Conservation (phyloP, 2,797 vertebrate species). For the Urocyon cinereoargenteus region DNA sequence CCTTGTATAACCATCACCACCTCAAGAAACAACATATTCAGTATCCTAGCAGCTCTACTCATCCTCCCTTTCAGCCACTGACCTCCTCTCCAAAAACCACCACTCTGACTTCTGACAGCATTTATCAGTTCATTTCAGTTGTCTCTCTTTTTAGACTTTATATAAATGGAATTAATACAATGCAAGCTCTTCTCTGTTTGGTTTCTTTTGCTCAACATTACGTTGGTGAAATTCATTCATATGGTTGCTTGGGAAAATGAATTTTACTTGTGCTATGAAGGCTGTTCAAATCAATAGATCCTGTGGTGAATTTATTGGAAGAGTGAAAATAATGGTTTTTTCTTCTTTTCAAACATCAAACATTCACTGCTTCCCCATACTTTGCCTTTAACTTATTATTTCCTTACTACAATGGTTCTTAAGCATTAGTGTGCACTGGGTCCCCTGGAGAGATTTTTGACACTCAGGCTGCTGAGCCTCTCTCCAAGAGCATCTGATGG, state of each 20-base stretch:
- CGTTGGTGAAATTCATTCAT: background rate
- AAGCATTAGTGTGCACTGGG: background rate
- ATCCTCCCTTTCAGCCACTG: no score
- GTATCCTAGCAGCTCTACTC: background rate
- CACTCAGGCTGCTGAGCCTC: background rate
- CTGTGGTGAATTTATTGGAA: slow-evolving; percentile 4
- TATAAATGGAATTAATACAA: background rate
- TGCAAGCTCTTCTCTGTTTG: background rate
- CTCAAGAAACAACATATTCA: background rate
- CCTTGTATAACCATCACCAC: background rate
- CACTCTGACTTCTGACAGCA: background rate
- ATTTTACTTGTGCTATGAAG: slow-evolving; percentile 6
- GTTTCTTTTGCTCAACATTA: background rate
- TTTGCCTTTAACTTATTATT: background rate
- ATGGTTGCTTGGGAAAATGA: background rate
- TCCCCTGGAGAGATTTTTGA: background rate
- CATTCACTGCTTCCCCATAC: background rate
- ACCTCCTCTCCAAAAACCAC: background rate
- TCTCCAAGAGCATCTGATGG: background rate
- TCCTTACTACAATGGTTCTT: background rate
- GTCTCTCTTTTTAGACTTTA: background rate
- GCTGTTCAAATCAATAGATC: background rate
- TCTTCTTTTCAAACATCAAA: background rate
- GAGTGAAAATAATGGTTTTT: background rate
- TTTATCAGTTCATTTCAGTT: background rate